Evolutionary conservation across 2,888 invertebrate species (phyloP).

Genomic region (Physocephala rufipes): DNA sequence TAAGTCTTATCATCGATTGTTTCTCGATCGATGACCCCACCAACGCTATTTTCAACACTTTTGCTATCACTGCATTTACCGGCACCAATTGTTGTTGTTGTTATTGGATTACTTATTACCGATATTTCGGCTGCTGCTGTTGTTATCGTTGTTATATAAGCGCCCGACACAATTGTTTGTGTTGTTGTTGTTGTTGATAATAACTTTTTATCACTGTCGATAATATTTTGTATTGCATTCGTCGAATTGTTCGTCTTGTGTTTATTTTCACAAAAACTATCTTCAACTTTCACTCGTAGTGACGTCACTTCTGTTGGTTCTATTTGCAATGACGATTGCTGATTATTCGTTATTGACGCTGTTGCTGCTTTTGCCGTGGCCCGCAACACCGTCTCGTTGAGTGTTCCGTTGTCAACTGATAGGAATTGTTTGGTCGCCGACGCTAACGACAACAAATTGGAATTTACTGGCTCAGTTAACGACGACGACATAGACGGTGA

Average conservation of each 20-base stretch:
- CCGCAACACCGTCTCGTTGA: slow-evolving; percentile 60
- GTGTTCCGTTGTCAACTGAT: slow-evolving; percentile 64
- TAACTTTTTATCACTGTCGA: slow-evolving; percentile 42
- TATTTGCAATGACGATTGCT: slow-evolving; percentile 15
- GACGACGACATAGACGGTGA: slow-evolving; percentile 43
- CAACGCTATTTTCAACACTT: slow-evolving; percentile 43
- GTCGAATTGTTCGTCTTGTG: no score
- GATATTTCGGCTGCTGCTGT: slow-evolving; percentile 46
- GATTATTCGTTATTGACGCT: slow-evolving; percentile 37
- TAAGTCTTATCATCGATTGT: slow-evolving; percentile 28
- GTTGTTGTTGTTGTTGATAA: slow-evolving; percentile 40
- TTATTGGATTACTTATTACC: slow-evolving; percentile 52
- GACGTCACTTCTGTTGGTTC: slow-evolving; percentile 33
- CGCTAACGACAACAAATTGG: slow-evolving; percentile 53
- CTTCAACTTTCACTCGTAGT: slow-evolving; percentile 41
- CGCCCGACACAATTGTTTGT: slow-evolving; percentile 26
- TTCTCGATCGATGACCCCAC: slow-evolving; percentile 31
- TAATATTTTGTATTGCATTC: slow-evolving; percentile 22
- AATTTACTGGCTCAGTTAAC: slow-evolving; percentile 43
- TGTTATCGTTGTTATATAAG: slow-evolving; percentile 25
- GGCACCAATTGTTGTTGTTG: slow-evolving; percentile 37
- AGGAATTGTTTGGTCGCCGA: slow-evolving; percentile 56
- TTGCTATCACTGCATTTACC: slow-evolving; percentile 27
- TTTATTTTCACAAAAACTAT: slow-evolving; percentile 39
- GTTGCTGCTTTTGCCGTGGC: slow-evolving; percentile 37